Percentiles rank a stretch among this genome's conserved stretches.
These are phyloP conservation scores for Danio jaintianensis DNA, from an alignment of 2,797 vertebrate genomes.

Conservation along the genomic window DNA sequence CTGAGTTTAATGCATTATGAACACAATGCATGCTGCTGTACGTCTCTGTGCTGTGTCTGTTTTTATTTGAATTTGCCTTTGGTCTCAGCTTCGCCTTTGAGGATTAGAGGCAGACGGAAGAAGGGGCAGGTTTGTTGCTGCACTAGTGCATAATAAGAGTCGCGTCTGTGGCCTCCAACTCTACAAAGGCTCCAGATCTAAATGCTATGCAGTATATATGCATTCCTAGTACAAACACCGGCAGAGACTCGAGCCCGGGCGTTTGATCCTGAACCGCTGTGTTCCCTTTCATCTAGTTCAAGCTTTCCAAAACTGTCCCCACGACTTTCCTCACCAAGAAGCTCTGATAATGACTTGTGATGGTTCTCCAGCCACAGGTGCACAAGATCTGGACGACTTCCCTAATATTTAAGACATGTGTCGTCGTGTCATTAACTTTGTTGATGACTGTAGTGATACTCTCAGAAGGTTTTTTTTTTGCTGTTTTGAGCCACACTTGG, in stretches of 20 bases:
- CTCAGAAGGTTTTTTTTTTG: slow-evolving; percentile 8
- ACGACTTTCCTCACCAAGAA: slow-evolving; percentile 50
- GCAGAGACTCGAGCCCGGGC: slow-evolving; percentile 57
- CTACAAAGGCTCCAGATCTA: slow-evolving; percentile 66
- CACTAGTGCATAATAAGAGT: slow-evolving; percentile 64
- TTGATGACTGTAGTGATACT: neutral
- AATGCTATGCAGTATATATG: slow-evolving; percentile 68
- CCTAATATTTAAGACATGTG: slow-evolving; percentile 13
- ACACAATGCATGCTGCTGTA: slow-evolving; percentile 51
- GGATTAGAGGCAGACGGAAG: slow-evolving; percentile 55
- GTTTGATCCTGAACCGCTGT: slow-evolving; percentile 66
- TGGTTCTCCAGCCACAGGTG: slow-evolving; percentile 34
- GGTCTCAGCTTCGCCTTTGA: slow-evolving; percentile 63
- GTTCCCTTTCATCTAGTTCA: slow-evolving; percentile 65
- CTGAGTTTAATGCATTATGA: slow-evolving; percentile 60
- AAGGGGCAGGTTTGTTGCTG: slow-evolving; percentile 61
- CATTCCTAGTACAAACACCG: slow-evolving; percentile 66
- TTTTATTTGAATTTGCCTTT: slow-evolving; percentile 68
- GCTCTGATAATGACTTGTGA: slow-evolving; percentile 36
- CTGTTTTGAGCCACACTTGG: neutral
- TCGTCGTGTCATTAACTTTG: slow-evolving; percentile 15
- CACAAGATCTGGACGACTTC: slow-evolving; percentile 3
- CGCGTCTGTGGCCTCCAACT: slow-evolving; percentile 58
- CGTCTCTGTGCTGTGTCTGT: slow-evolving; percentile 33
- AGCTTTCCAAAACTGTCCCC: slow-evolving; percentile 64